Conservation (phyloP, 2,797 vertebrate species). For the Gila robusta region DNA sequence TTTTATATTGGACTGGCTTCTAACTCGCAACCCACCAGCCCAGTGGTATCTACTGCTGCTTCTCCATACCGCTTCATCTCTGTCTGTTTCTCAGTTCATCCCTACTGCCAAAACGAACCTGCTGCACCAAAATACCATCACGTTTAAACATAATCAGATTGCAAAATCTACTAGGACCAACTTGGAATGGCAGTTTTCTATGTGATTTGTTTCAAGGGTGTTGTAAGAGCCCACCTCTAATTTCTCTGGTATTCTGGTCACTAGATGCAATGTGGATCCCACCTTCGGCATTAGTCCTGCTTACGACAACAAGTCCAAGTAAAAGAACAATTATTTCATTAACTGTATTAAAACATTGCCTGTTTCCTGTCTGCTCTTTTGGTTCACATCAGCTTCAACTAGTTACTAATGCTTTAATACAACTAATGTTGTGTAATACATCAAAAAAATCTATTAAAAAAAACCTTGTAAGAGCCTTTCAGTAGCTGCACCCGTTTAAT, state of each 20-base stretch:
- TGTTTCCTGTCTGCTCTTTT: not conserved
- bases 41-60: conserved; percentile 37
- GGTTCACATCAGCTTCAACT: not conserved
- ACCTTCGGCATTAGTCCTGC: not conserved
- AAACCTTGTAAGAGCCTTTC: not conserved
- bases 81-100: conserved; percentile 23
- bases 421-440: conserved; percentile 4
- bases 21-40: conserved; percentile 50
- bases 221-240: not conserved
- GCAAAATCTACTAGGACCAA: not conserved
- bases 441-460: not conserved
- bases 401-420: not conserved
- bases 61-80: not conserved
- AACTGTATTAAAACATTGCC: not conserved
- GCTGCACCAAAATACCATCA: not conserved
- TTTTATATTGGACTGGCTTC: conserved; percentile 62
- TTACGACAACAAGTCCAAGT: not conserved
- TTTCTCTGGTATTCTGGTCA: not conserved
- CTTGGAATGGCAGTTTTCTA: not conserved
- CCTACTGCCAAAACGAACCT: not conserved
- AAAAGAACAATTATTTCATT: not conserved
- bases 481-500: conserved; percentile 8
- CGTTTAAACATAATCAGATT: not conserved
- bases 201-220: not conserved
- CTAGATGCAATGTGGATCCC: not conserved